These are phyloP conservation scores for Chalcis sispes DNA, from an alignment of 2,888 invertebrate species.

Conservation along the genomic window DNA sequence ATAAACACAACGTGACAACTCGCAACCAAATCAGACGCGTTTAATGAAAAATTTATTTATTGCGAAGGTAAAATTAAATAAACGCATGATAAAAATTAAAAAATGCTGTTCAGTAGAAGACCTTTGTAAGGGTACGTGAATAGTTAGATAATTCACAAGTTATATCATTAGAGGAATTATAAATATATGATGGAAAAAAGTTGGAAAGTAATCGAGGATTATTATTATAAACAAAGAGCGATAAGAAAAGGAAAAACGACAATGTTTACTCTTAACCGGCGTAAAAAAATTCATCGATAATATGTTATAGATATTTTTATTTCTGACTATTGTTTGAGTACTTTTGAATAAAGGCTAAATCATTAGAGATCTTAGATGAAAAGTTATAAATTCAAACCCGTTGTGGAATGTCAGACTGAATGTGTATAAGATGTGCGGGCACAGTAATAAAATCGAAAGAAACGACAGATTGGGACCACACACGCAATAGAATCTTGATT, in stretches of 20 bases:
- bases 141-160: conserved; percentile 53
- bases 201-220: conserved; percentile 46
- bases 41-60: conserved; percentile 29
- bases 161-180: conserved; percentile 53
- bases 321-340: conserved; percentile 4
- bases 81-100: conserved; percentile 38
- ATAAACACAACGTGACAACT: conserved; percentile 41
- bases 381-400: conserved; percentile 42
- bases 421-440: conserved; percentile 53
- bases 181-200: conserved; percentile 50
- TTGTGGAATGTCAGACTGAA: conserved; percentile 44
- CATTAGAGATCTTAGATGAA: conserved; percentile 45
- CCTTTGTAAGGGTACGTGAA: conserved; percentile 53
- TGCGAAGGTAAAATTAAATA: conserved; percentile 29
- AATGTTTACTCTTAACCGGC: conserved; percentile 40
- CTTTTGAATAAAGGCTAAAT: conserved; percentile 18
- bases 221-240: conserved; percentile 29
- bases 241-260: conserved; percentile 29
- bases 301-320: conserved; percentile 22
- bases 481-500: conserved; percentile 20
- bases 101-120: conserved; percentile 47
- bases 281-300: conserved; percentile 15
- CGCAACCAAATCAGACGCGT: conserved; percentile 28
- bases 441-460: conserved; percentile 42
- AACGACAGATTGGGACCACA: conserved; percentile 38